Conservation (phyloP, 2,888 invertebrate genomes). For the Drosophila paramelanica region DNA sequence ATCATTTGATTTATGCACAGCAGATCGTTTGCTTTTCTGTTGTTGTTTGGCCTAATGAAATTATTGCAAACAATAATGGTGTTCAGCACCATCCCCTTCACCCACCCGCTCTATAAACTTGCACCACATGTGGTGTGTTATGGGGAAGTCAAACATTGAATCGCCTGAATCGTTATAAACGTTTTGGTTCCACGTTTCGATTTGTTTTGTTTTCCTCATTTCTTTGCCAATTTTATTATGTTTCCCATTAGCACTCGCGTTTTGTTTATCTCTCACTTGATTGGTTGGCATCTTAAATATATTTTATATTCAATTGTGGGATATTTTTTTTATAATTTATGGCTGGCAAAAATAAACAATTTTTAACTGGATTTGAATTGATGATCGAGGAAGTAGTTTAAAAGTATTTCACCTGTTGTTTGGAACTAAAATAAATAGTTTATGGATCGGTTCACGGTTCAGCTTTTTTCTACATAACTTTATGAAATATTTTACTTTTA, state of each 20-base stretch:
- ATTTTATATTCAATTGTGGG: constrained; percentile 4
- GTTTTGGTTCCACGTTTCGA: constrained; percentile 30
- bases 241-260: constrained; percentile 38
- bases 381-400: not conserved
- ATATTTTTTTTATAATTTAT: not conserved
- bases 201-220: constrained; percentile 30
- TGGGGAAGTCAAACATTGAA: constrained; percentile 44
- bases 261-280: constrained; percentile 38
- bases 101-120: not conserved
- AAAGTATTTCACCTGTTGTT: too few species aligned
- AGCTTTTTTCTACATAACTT: too few species aligned
- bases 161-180: constrained; percentile 26
- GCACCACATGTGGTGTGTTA: constrained; percentile 47
- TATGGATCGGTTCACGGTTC: too few species aligned
- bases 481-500: too few species aligned
- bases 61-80: constrained; percentile 70
- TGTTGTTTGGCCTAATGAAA: constrained; percentile 59
- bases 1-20: constrained; percentile 69
- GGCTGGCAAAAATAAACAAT: not conserved
- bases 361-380: not conserved
- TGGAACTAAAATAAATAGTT: too few species aligned
- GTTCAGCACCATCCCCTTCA: not conserved
- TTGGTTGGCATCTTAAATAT: constrained; percentile 12
- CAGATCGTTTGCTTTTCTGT: constrained; percentile 40
- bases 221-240: constrained; percentile 50